Conservation (phyloP, 2,797 vertebrate species). For the Gastrophryne carolinensis region DNA sequence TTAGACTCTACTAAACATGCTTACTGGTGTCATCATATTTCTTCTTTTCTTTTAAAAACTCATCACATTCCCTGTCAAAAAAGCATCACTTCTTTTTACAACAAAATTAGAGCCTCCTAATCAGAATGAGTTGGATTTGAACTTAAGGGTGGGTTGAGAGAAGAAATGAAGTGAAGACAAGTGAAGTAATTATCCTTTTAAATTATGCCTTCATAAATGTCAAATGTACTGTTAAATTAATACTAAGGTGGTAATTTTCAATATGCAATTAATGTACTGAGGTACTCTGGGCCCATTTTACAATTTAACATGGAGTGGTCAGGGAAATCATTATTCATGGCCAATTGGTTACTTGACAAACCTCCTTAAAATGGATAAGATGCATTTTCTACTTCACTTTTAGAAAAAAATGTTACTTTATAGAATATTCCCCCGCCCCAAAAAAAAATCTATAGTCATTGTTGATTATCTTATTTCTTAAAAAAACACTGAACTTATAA, state of each 20-base stretch:
- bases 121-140: constrained; percentile 8
- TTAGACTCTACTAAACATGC: constrained; percentile 24
- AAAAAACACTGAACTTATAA: not conserved
- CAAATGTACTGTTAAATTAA: constrained; percentile 46
- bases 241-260: constrained; percentile 21
- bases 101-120: constrained; percentile 19
- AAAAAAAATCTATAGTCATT: not conserved
- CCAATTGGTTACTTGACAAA: constrained; percentile 28
- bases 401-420: not conserved
- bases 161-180: constrained; percentile 39
- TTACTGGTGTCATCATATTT: constrained; percentile 20
- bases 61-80: not conserved
- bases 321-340: constrained; percentile 36
- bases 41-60: not conserved
- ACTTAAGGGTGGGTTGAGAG: not conserved
- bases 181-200: constrained; percentile 37
- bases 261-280: constrained; percentile 38
- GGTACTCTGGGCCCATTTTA: constrained; percentile 22
- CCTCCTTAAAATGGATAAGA: not conserved
- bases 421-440: not conserved
- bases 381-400: not conserved
- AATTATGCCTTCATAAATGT: constrained; percentile 43
- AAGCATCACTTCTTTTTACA: constrained; percentile 2
- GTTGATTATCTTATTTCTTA: not conserved
- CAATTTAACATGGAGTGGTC: constrained; percentile 23